phyloP scores from a whole-genome alignment of 2,113 vertebrate genomes.

The Amphilophus citrinellus region DNA sequence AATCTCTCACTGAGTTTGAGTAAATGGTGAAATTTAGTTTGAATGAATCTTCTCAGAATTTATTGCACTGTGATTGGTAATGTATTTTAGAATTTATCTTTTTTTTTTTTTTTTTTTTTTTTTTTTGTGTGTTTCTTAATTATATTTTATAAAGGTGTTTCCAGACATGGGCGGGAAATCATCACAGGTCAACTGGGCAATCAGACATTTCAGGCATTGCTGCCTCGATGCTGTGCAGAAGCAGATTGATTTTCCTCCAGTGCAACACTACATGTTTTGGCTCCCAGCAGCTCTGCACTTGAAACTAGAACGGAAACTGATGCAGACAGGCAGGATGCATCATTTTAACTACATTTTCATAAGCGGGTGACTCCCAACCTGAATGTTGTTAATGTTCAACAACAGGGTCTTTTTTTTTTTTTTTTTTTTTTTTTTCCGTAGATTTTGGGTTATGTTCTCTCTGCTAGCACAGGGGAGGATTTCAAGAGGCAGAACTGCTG shows the following conservation, averaged over 20 bases:
- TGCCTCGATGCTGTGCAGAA: slow-evolving; percentile 7
- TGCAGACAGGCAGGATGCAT: slow-evolving; percentile 9
- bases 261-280: not conserved
- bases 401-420: not conserved
- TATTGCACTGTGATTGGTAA: slow-evolving; percentile 74
- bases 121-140: not conserved
- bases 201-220: slow-evolving; percentile 31
- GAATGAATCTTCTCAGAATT: slow-evolving; percentile 49
- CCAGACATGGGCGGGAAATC: not conserved
- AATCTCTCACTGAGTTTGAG: slow-evolving; percentile 11
- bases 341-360: not conserved
- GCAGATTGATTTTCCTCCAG: not conserved
- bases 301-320: not conserved
- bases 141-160: slow-evolving; percentile 44
- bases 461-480: not conserved
- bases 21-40: slow-evolving; percentile 8
- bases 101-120: not conserved
- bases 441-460: slow-evolving; percentile 6
- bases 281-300: slow-evolving; percentile 32
- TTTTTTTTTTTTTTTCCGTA: too few species aligned
- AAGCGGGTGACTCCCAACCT: slow-evolving; percentile 1
- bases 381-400: not conserved
- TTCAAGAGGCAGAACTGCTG: slow-evolving; percentile 1
- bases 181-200: not conserved
- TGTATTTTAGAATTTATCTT: slow-evolving; percentile 41